Evolutionary conservation across 1,140 invertebrate species (phyloP), one percentile per base, ranked within the genome.

Genomic region (Alviniconcha marisindica): DNA sequence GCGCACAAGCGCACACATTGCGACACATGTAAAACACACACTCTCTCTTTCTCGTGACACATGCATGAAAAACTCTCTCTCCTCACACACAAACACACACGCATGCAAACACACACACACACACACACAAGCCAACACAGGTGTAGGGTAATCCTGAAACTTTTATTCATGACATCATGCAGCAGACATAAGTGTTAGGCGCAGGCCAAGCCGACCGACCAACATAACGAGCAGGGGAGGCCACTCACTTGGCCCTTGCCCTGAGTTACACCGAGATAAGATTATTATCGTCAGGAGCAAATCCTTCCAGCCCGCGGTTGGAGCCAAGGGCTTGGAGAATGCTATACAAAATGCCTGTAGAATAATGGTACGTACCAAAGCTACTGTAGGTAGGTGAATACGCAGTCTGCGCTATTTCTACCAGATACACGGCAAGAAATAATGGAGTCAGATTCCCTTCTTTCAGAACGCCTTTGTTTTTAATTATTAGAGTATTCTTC

Each of bases 131-230:
- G 15, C 69, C 21, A 28, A 42, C 40, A 42, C 18, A 18, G 31
- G 18, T 42, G 1, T 38, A 5, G n/a, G n/a, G n/a, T n/a, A n/a
- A 40, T 42, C 40, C 73, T 42, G 40, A 48, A 76, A 76, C 12
- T 31, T 76, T 42, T 66, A 66, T 66, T 31, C 33, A 33, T 66
- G 31, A 66, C 63, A 31, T 66, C 63, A 66, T 66, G 63, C 63
- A 66, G 63, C 63, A 66, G 63, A 66, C 33, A 31, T 66, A 66
- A 12, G 14, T 12, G 33, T 66, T 31, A 66, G 12, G 31, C 12
- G 63, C 63, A 12, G 33, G 63, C n/a, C 63, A 66, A 31, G 33
- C n/a, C 5, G 63, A 14, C 63, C 63, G 24, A 60, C n/a, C 4
- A 33, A 66, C 28, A 66, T 5, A 12, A 66, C 24, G 15, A 66